Evolutionary conservation across 2,888 invertebrate genomes (phyloP).

Genomic region (Paralinhomoeus sp.): DNA sequence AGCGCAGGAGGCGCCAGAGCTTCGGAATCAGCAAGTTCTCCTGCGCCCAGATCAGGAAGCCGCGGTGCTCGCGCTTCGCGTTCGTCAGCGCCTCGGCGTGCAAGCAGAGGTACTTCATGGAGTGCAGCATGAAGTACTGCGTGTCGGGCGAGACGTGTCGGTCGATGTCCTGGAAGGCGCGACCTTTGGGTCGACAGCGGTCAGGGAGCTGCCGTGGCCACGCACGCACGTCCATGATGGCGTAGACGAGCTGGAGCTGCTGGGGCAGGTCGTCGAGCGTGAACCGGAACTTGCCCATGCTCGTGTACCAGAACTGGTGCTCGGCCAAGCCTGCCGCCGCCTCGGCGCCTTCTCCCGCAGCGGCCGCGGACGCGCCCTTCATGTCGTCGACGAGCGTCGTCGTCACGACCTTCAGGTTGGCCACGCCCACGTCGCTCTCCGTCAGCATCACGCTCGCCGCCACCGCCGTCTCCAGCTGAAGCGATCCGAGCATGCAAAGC

Average conservation of each 20-base stretch:
- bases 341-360: background rate
- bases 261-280: slow-evolving; percentile 65
- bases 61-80: slow-evolving; percentile 61
- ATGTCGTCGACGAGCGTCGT: slow-evolving; percentile 47
- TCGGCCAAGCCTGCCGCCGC: background rate
- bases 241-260: slow-evolving; percentile 73
- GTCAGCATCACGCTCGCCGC: slow-evolving; percentile 65
- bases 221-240: slow-evolving; percentile 57
- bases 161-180: slow-evolving; percentile 30
- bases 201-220: too few relatives aligned
- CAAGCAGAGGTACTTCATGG: slow-evolving; percentile 64
- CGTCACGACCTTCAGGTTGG: slow-evolving; percentile 48
- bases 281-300: slow-evolving; percentile 74
- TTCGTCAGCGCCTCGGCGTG: slow-evolving; percentile 75
- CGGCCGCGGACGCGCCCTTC: slow-evolving; percentile 3
- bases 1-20: slow-evolving; percentile 33
- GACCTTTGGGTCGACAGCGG: too few relatives aligned
- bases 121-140: slow-evolving; percentile 68
- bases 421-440: slow-evolving; percentile 55
- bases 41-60: slow-evolving; percentile 84
- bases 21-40: slow-evolving; percentile 77
- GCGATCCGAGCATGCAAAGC: too few relatives aligned
- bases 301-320: slow-evolving; percentile 57
- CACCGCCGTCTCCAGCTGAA: slow-evolving; percentile 45
- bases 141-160: slow-evolving; percentile 54